Percentiles rank a stretch among this genome's conserved stretches.
phyloP scores from a whole-genome alignment of 2,113 vertebrate genomes.

The Tonatia bakeri region DNA sequence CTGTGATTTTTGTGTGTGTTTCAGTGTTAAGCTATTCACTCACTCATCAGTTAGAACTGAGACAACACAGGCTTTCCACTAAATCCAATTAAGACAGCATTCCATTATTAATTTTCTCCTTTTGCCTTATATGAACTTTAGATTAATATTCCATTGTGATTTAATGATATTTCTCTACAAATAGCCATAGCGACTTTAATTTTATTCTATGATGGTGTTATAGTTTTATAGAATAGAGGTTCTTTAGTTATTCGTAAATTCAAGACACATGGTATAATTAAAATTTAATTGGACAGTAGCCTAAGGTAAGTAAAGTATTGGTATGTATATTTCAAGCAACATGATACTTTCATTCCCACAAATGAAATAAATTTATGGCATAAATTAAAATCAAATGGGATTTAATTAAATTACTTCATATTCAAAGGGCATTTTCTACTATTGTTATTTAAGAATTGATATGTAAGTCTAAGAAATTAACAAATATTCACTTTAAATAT shows the following conservation, averaged over 20 bases:
- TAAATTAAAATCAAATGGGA: neutral
- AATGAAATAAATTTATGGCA: neutral
- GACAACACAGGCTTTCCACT: neutral
- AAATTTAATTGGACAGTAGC: neutral
- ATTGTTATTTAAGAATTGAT: neutral
- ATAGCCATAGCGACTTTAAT: neutral
- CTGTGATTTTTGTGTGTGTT: neutral
- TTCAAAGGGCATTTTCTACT: neutral
- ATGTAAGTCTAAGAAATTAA: neutral
- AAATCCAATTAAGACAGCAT: neutral
- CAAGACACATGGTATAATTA: neutral
- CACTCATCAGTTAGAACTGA: neutral
- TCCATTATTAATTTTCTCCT: neutral
- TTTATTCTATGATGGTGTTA: neutral
- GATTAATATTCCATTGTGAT: neutral
- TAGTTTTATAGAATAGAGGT: neutral
- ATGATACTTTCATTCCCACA: neutral
- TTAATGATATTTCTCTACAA: neutral
- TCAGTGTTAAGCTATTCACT: neutral
- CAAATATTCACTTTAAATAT: neutral
- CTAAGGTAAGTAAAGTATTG: neutral
- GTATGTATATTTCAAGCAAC: neutral
- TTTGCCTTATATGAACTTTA: neutral
- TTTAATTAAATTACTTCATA: neutral
- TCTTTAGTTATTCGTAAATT: neutral